These are phyloP conservation scores for Lucifuga dentata DNA, from an alignment of 2,113 vertebrate species.

Conservation along the genomic window DNA sequence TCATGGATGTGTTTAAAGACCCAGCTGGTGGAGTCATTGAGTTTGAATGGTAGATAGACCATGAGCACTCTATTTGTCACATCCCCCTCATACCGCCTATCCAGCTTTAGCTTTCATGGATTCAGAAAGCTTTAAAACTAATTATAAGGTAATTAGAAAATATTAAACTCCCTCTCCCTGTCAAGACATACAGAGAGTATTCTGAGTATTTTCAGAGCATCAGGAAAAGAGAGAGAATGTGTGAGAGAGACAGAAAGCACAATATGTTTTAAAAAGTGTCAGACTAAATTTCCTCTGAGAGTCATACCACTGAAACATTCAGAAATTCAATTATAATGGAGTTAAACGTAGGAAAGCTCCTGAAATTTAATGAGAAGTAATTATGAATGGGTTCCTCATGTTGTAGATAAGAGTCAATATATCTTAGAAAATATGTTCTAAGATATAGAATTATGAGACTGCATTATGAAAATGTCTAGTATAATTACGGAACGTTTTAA, in stretches of 20 bases:
- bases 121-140: constrained; percentile 32
- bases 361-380: constrained; percentile 46
- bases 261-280: constrained; percentile 41
- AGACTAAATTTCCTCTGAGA: constrained; percentile 49
- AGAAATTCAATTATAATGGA: constrained; percentile 51
- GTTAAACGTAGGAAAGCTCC: constrained; percentile 31
- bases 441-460: constrained; percentile 8
- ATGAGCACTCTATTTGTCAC: not conserved
- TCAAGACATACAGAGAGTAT: constrained; percentile 31
- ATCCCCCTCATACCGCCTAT: constrained; percentile 1
- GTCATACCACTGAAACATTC: constrained; percentile 45
- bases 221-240: constrained; percentile 1
- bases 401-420: constrained; percentile 27
- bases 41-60: constrained; percentile 7
- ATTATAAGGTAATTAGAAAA: constrained; percentile 57
- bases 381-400: constrained; percentile 14
- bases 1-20: constrained; percentile 6
- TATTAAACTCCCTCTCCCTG: constrained; percentile 26
- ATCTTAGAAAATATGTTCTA: not conserved
- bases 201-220: constrained; percentile 32
- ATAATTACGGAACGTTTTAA: constrained; percentile 4
- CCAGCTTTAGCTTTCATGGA: constrained; percentile 20
- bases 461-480: constrained; percentile 6
- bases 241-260: constrained; percentile 10
- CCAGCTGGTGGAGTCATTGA: constrained; percentile 41